These are phyloP conservation scores for Magallana angulata DNA, from an alignment of 1,140 invertebrate species.

Conservation along the genomic window DNA sequence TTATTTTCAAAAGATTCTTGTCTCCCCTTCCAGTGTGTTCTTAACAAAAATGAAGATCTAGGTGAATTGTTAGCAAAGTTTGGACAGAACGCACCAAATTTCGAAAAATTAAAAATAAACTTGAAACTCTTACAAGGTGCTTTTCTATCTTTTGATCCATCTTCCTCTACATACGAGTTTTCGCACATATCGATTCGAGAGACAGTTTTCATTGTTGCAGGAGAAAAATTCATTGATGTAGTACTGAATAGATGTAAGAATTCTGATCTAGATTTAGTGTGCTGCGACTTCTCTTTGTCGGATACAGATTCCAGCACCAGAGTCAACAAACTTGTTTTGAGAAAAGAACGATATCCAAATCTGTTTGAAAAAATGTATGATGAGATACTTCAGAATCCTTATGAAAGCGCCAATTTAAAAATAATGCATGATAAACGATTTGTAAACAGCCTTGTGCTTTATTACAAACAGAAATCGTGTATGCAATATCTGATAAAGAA, in stretches of 20 bases:
- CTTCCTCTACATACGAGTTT: neutral
- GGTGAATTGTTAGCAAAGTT: neutral
- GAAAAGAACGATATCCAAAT: neutral
- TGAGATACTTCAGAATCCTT: neutral
- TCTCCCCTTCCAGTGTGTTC: neutral
- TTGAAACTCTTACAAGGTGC: neutral
- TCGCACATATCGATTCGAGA: neutral
- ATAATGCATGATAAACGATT: neutral
- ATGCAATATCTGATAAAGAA: neutral
- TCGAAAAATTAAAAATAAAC: neutral
- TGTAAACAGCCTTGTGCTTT: neutral
- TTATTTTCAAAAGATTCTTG: conserved; percentile 13
- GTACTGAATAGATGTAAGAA: neutral
- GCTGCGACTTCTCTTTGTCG: neutral
- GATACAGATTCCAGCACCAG: neutral
- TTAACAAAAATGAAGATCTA: neutral
- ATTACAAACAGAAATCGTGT: neutral
- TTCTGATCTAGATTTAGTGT: neutral
- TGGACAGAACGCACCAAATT: neutral
- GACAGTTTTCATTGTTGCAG: neutral
- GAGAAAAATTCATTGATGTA: neutral
- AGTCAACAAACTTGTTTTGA: neutral
- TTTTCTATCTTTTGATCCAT: neutral
- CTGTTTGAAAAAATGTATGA: neutral
- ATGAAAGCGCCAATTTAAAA: neutral